Base-by-base conservation (phyloP, 2,888 invertebrate species). In the Ophion ventricosus region DNA sequence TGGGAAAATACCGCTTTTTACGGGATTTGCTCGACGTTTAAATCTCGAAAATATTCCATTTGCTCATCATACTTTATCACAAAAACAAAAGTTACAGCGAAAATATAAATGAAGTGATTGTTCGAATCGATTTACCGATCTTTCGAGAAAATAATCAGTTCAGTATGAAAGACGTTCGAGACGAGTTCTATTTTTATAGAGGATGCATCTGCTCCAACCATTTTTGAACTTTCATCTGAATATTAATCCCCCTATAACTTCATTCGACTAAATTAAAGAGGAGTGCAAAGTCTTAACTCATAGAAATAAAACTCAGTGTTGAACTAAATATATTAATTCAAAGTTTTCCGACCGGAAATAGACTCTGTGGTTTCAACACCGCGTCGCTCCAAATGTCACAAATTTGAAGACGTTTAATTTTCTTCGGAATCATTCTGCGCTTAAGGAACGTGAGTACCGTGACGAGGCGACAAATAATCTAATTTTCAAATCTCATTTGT, bases 1-100 rank as follows among this genome's bases (percentile, higher is more conserved):
- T n/a, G 8, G 43, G 54, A 69, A 54, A 69, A 69, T 29, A 56
- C 54, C 69, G 69, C 20, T n/a, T 26, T 17, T 17, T 7, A 7
- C 14, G 49, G 25, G 14, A 49, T 23, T 17, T 0, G 14, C 43
- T 25, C 49, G 2, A 25, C 2, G 23, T 2, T 25, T 0, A 4
- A 43, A 49, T 49, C 3, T 10, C 23, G n/a, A n/a, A n/a, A n/a
- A n/a, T n/a, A 57, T 57, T 57, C 7, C 2, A 23, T 57, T 57
- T 23, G 0, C 17, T 20, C 7, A 10, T 57, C 17, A 20, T 8
- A 17, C 54, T 14, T 35, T 35, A 8, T 35, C 35, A 35, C 57
- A n/a, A 8, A 54, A 1, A n/a, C n/a, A 1, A 20, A 29, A 67
- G 25, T 25, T 49, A 4, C 11, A 61, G 4, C 25, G 49, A 17